Evolutionary conservation across 2,888 invertebrate species (phyloP).

Genomic region (Oxytorus armatus): DNA sequence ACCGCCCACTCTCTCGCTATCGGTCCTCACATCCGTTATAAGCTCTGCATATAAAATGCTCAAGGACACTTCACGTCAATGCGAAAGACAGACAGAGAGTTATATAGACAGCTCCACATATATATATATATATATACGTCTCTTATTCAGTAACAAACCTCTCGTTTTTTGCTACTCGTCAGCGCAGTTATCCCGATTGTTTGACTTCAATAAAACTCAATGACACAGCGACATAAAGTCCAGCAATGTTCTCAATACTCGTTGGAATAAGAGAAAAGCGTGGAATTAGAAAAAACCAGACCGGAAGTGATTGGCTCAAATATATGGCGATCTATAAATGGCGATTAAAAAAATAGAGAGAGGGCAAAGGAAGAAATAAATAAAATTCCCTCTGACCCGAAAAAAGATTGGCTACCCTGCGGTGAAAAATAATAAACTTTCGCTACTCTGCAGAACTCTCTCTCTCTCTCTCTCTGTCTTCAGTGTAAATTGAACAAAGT

Average conservation of each 20-base stretch:
- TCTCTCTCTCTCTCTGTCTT: neutral
- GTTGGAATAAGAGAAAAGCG: neutral
- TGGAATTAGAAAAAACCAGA: neutral
- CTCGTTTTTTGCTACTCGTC: constrained; percentile 1
- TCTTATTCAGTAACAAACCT: constrained; percentile 46
- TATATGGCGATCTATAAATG: neutral
- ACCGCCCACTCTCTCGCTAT: constrained; percentile 6
- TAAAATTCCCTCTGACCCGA: neutral
- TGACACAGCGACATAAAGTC: neutral
- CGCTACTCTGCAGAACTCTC: neutral
- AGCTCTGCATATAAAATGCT: constrained; percentile 60
- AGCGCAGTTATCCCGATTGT: constrained; percentile 45
- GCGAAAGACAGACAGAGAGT: constrained; percentile 23
- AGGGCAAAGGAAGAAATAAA: neutral
- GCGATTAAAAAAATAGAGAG: neutral
- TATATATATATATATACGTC: neutral
- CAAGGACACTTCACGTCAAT: constrained; percentile 57
- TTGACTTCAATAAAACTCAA: constrained; percentile 59
- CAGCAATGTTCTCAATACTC: neutral
- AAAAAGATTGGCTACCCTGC: neutral
- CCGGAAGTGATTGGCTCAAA: neutral
- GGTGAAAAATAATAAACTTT: constrained; percentile 4
- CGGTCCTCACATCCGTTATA: constrained; percentile 51
- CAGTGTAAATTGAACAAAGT: neutral
- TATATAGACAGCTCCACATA: neutral